A percentile compares a stretch with the other conserved stretches of the same genome.
phyloP scores from a whole-genome alignment of 1,140 invertebrate genomes.

The Mylabris phalerata region DNA sequence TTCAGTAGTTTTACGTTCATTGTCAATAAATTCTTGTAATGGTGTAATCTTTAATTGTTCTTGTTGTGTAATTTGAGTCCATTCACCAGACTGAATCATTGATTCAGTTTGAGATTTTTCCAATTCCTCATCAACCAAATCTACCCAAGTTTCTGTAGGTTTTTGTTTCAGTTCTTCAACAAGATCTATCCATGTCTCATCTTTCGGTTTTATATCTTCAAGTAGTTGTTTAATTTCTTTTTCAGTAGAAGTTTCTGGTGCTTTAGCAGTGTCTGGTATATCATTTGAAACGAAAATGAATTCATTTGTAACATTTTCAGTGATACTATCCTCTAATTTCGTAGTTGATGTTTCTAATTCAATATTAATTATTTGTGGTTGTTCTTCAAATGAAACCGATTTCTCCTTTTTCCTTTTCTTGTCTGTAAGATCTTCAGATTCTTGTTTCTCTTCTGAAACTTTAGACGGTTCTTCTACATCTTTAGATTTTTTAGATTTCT shows the following conservation, averaged over 20 bases:
- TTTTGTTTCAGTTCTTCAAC: conserved; percentile 8
- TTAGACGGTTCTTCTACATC: conserved; percentile 1
- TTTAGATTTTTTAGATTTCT: conserved; percentile 20
- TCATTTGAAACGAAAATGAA: conserved; percentile 22
- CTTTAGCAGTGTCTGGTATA: not conserved
- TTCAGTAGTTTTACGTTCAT: conserved; percentile 7
- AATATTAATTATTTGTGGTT: conserved; percentile 29
- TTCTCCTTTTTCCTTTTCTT: conserved; percentile 25
- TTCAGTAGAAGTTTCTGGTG: not conserved
- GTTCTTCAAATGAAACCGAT: conserved; percentile 34
- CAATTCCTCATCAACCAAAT: not conserved
- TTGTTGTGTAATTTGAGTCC: not conserved
- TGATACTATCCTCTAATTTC: conserved; percentile 13
- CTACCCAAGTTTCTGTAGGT: conserved; percentile 1
- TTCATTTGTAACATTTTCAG: conserved; percentile 25
- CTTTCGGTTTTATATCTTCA: conserved; percentile 8
- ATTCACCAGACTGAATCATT: too few species aligned
- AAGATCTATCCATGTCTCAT: conserved; percentile 6
- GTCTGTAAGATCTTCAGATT: conserved; percentile 1
- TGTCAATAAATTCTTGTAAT: conserved; percentile 2
- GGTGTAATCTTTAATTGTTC: not conserved
- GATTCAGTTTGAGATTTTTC: too few species aligned
- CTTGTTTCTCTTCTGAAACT: not conserved
- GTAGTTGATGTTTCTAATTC: conserved; percentile 10
- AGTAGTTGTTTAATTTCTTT: not conserved